Conservation (phyloP, 2,113 vertebrate genomes). For the Microcebus tavaratra region DNA sequence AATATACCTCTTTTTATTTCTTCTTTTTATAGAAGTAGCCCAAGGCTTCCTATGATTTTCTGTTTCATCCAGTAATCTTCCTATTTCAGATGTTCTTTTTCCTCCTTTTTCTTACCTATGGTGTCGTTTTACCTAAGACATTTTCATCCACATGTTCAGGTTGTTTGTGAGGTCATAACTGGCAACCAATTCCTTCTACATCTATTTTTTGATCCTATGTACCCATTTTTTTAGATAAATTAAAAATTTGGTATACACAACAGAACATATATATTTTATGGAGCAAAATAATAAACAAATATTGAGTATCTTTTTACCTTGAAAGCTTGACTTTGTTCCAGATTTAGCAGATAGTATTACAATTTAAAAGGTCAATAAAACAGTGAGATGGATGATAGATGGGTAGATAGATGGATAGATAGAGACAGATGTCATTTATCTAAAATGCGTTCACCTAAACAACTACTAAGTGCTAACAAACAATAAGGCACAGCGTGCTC, state of each 20-base stretch:
- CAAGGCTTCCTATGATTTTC: not conserved
- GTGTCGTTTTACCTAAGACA: not conserved
- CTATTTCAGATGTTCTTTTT: not conserved
- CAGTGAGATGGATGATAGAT: not conserved
- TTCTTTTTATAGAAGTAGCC: not conserved
- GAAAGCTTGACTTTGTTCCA: not conserved
- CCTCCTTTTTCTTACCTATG: not conserved
- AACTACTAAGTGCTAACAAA: not conserved
- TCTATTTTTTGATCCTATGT: not conserved
- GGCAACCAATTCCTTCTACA: not conserved
- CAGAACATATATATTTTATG: not conserved
- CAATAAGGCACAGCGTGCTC: not conserved
- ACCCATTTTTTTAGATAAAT: not conserved
- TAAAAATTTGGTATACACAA: not conserved
- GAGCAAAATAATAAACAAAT: not conserved
- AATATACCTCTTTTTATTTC: not conserved
- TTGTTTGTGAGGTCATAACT: not conserved
- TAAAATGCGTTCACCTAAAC: not conserved
- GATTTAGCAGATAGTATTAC: not conserved
- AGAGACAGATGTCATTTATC: not conserved
- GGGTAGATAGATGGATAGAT: not conserved
- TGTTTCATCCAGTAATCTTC: not conserved
- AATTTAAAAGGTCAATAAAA: constrained; percentile 4
- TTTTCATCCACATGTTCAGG: not conserved
- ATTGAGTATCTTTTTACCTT: not conserved